phyloP scores from a whole-genome alignment of 2,113 vertebrate species.

The Crotalus tigris region DNA sequence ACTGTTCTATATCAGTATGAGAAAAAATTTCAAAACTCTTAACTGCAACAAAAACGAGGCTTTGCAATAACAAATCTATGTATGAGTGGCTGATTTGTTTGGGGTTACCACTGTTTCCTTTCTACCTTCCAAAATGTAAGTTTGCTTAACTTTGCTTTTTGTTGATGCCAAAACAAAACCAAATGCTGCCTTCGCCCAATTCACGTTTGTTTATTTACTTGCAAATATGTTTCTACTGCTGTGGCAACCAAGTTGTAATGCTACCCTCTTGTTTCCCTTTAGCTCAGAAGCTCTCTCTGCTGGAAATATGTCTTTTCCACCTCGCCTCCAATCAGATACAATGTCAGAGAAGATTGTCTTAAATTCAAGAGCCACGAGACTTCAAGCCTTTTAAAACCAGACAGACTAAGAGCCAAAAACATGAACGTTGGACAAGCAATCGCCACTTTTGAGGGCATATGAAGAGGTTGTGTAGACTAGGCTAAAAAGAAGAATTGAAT shows the following conservation, averaged over 20 bases:
- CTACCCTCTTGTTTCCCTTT: not conserved
- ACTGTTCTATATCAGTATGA: not conserved
- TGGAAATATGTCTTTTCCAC: not conserved
- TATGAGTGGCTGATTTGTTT: not conserved
- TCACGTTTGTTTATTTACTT: no score
- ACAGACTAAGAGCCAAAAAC: not conserved
- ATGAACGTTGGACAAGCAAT: not conserved
- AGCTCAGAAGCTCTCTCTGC: not conserved
- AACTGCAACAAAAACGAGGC: not conserved
- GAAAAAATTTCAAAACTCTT: not conserved
- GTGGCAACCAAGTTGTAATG: not conserved
- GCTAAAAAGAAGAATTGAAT: not conserved
- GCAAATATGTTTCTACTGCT: not conserved
- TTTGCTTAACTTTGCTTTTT: not conserved
- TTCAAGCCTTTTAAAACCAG: not conserved
- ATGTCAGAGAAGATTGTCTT: not conserved
- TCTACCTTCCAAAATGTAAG: not conserved
- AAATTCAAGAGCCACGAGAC: not conserved
- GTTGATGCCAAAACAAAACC: not conserved
- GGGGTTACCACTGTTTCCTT: not conserved
- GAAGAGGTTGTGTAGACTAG: not conserved
- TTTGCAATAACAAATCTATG: not conserved
- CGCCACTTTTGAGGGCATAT: not conserved
- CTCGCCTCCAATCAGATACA: not conserved
- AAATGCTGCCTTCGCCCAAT: not conserved